These are phyloP conservation scores for Oryzias curvinotus DNA, from an alignment of 2,113 vertebrate species.

Conservation along the genomic window DNA sequence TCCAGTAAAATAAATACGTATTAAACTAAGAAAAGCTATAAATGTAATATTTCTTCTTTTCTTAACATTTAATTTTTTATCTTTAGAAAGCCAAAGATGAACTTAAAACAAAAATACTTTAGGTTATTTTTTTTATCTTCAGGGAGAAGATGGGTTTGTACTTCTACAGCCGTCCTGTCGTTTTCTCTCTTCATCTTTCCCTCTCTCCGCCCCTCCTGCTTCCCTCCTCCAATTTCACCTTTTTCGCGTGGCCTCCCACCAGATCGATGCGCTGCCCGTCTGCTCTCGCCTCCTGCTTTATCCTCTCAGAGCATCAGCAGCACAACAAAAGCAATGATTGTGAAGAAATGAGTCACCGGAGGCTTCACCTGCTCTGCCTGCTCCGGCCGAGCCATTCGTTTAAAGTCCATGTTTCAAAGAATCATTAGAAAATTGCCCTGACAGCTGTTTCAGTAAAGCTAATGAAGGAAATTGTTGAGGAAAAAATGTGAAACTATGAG, in stretches of 20 bases:
- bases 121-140: too few species aligned
- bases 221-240: not conserved
- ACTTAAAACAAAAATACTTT: too few species aligned
- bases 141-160: too few species aligned
- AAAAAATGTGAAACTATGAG: not conserved
- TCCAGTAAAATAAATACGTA: too few species aligned
- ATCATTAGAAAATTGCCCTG: not conserved
- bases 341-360: conserved; percentile 4
- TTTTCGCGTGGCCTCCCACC: conserved; percentile 18
- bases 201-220: not conserved
- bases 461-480: not conserved
- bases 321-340: not conserved
- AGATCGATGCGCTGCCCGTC: conserved; percentile 7
- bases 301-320: conserved; percentile 5
- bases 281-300: conserved; percentile 11
- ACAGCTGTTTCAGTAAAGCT: not conserved
- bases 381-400: not conserved
- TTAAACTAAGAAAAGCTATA: too few species aligned
- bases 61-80: too few species aligned
- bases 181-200: not conserved
- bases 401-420: conserved; percentile 1
- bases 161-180: not conserved
- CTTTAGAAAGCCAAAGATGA: too few species aligned
- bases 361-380: not conserved
- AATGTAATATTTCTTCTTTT: too few species aligned